Evolutionary conservation across 2,888 invertebrate genomes (phyloP).

Genomic region (Drosophila maculinotata): DNA sequence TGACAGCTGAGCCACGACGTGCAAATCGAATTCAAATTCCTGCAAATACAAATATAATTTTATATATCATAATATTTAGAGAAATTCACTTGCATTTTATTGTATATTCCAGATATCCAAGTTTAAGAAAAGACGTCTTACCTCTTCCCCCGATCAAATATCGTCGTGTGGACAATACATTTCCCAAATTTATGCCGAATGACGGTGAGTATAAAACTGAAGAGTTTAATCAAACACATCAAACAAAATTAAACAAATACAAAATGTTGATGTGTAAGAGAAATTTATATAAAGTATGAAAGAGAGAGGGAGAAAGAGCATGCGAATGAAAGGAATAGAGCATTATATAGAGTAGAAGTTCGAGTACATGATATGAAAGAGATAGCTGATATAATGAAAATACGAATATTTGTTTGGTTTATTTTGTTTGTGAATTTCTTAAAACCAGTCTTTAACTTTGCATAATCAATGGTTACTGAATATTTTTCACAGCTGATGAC

Average conservation of each 20-base stretch:
- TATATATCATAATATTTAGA: too few relatives aligned
- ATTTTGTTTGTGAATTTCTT: too few relatives aligned
- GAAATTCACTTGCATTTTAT: too few relatives aligned
- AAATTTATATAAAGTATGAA: neutral
- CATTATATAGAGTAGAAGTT: neutral
- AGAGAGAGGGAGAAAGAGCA: neutral
- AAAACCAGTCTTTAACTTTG: too few relatives aligned
- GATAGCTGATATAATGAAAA: too few relatives aligned
- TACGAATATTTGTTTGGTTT: too few relatives aligned
- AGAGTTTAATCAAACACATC: too few relatives aligned
- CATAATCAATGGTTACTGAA: too few relatives aligned
- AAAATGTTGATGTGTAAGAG: neutral
- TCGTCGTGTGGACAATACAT: slow-evolving; percentile 66
- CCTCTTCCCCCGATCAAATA: slow-evolving; percentile 49
- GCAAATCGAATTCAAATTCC: too few relatives aligned
- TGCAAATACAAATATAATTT: too few relatives aligned
- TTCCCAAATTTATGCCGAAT: slow-evolving; percentile 68
- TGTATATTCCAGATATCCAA: slow-evolving; percentile 9
- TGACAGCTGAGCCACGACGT: too few relatives aligned
- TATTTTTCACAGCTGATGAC: slow-evolving; percentile 40
- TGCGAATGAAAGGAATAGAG: neutral
- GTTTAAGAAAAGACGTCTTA: slow-evolving; percentile 3
- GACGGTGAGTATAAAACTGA: slow-evolving; percentile 49
- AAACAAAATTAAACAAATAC: neutral
- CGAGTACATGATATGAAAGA: too few relatives aligned